These are phyloP conservation scores for Lasioglossum figueresi DNA, from an alignment of 2,888 invertebrate species.

Conservation along the genomic window DNA sequence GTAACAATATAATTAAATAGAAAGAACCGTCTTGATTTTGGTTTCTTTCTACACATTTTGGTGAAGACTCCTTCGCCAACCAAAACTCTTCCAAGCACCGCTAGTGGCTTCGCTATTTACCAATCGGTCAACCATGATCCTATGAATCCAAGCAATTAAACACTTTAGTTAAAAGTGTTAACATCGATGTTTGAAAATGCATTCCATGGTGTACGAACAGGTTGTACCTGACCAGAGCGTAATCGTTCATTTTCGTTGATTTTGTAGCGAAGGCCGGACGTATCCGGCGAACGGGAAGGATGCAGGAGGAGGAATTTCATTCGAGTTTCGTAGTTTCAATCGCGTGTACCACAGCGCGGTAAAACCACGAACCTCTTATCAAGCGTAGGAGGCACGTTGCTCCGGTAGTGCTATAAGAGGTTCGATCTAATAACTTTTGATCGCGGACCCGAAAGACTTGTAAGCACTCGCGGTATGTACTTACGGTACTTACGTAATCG, in stretches of 20 bases:
- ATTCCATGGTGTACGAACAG: not conserved
- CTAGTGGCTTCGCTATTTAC: slow-evolving; percentile 95
- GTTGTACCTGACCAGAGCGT: not conserved
- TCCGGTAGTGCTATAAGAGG: slow-evolving; percentile 41
- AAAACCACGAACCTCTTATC: slow-evolving; percentile 38
- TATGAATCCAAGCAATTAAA: slow-evolving; percentile 77
- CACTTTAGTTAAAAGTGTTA: no score
- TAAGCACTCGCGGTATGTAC: slow-evolving; percentile 57
- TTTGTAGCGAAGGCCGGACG: not conserved
- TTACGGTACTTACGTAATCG: slow-evolving; percentile 56
- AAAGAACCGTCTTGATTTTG: slow-evolving; percentile 99
- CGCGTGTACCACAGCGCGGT: slow-evolving; percentile 18
- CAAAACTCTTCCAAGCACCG: slow-evolving; percentile 96
- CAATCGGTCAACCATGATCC: slow-evolving; percentile 87
- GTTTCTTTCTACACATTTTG: slow-evolving; percentile 99
- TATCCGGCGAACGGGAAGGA: slow-evolving; percentile 10
- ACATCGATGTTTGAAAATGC: not conserved
- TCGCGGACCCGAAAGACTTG: slow-evolving; percentile 46
- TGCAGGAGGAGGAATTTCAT: slow-evolving; percentile 23
- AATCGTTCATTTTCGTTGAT: not conserved
- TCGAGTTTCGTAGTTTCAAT: slow-evolving; percentile 24
- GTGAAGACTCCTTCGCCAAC: slow-evolving; percentile 99
- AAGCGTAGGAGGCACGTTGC: slow-evolving; percentile 31
- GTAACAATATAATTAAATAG: no score
- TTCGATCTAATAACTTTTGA: slow-evolving; percentile 66